Percentiles rank a stretch among this genome's conserved stretches.
Conservation (phyloP, 2,113 vertebrate genomes). For the Nycticebus coucang region DNA sequence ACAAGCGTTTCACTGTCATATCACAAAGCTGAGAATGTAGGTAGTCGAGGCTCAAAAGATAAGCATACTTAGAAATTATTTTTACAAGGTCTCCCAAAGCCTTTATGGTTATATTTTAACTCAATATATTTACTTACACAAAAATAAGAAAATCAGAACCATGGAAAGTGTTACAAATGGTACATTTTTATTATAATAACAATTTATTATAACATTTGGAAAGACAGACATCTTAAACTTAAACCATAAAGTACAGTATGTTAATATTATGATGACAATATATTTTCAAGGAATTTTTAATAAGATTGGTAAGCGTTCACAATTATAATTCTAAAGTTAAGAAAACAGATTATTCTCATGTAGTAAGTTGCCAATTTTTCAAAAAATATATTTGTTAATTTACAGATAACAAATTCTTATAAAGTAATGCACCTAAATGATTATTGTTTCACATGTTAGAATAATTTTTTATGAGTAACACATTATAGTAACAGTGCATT, state of each 20-base stretch:
- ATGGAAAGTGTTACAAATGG: neutral
- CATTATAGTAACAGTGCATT: neutral
- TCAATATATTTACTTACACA: neutral
- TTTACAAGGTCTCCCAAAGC: neutral
- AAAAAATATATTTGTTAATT: neutral
- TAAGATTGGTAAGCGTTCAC: neutral
- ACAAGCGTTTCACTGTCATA: neutral
- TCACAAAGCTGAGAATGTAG: neutral
- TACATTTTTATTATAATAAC: neutral
- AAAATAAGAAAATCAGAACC: neutral
- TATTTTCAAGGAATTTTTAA: neutral
- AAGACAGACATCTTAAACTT: neutral
- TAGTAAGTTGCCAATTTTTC: neutral
- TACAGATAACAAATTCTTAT: neutral
- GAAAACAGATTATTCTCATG: neutral
- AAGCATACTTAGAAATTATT: neutral
- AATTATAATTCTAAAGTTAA: neutral
- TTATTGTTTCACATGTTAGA: neutral
- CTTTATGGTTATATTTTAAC: neutral
- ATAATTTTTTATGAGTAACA: neutral
- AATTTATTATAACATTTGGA: neutral
- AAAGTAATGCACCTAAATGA: neutral
- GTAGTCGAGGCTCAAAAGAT: neutral
- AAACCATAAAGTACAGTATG: neutral
- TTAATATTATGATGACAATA: neutral